Conservation (phyloP, 1,140 invertebrate genomes). For the Eurosta solidaginis region DNA sequence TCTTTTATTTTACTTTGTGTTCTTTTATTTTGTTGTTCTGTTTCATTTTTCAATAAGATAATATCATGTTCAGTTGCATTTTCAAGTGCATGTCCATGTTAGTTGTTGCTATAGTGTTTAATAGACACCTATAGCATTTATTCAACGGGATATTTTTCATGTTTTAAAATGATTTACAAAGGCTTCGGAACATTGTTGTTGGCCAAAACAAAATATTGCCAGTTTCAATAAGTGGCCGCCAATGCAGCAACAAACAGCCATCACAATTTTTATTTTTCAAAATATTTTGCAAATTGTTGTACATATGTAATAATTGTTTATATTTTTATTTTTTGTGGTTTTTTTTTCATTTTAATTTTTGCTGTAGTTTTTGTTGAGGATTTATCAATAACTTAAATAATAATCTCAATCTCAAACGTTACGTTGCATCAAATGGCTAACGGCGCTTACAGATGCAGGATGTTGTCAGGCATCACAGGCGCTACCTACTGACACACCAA, state of each 20-base stretch:
- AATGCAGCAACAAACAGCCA: neutral
- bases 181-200: neutral
- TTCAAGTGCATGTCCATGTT: conserved; percentile 29
- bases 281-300: conserved; percentile 25
- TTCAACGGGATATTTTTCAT: neutral
- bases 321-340: neutral
- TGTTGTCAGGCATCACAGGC: conserved; percentile 54
- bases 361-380: neutral
- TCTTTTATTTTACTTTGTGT: conserved; percentile 24
- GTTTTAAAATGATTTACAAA: neutral
- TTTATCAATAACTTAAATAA: conserved; percentile 34
- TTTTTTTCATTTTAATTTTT: neutral
- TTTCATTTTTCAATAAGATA: conserved; percentile 33
- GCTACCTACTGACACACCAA: conserved; percentile 40
- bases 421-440: conserved; percentile 47
- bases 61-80: conserved; percentile 29
- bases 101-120: neutral
- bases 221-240: neutral
- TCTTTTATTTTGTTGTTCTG: conserved; percentile 24
- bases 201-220: neutral
- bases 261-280: neutral
- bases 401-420: conserved; percentile 60
- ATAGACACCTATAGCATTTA: neutral
- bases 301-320: neutral
- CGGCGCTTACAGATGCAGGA: neutral